Evolutionary conservation across 2,113 vertebrate genomes (phyloP), one percentile per base, ranked within the genome.

Genomic region (Myiopsitta monachus): DNA sequence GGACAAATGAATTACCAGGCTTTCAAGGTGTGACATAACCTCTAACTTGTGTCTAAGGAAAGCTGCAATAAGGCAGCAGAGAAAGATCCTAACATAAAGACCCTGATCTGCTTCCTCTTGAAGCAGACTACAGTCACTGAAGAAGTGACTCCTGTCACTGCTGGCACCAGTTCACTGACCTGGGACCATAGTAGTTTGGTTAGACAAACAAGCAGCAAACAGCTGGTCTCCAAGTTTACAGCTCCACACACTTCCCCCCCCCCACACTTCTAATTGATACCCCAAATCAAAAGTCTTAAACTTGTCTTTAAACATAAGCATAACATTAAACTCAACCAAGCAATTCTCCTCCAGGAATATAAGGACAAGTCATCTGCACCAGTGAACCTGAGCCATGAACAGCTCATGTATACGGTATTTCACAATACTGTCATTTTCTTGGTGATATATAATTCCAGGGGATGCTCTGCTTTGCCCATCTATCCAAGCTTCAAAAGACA

Each of bases 51-150:
- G 59, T 6, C 64, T 19, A 21, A 74, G n/a, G 31, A 74, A 61
- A 77, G 41, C 38, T 77, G 64, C 51, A 63, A 1, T 6, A 11
- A 46, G 31, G 46, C 74, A 88, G 19, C 54, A 11, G 78, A 64
- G 39, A 21, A 55, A 18, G 43, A 12, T 38, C 36, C 11, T 8
- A 57, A 49, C 3, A 6, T 8, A 8, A 47, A 85, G 52, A 7
- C 33, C 23, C 10, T 9, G 47, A 3, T 6, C 8, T 15, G 17
- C n/a, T 26, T 33, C 62, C 54, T 47, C 49, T 52, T 27, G 18
- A 64, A 43, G 14, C n/a, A 49, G 22, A 0, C n/a, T 26, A 8
- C 4, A 1, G 5, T 4, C 36, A 10, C 3, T 0, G 1, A 68
- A 43, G 14, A 68, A 43, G 14, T 31, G 22, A 0, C n/a, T 26